Conservation (phyloP, 2,888 invertebrate genomes). For the Mycalesis mineus region DNA sequence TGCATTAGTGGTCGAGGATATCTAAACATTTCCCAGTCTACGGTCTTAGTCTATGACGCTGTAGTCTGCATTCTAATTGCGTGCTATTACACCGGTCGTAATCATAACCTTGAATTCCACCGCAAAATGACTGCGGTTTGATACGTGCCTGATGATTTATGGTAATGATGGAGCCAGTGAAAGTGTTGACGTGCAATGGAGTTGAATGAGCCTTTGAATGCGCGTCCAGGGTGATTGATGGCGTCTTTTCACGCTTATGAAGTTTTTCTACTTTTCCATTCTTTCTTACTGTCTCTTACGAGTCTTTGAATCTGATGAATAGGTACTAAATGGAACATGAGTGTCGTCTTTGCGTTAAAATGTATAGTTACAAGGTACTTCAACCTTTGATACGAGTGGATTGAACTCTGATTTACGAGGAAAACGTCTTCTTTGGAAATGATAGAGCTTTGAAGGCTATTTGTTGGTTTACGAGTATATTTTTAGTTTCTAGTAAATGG, state of each 20-base stretch:
- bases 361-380: slow-evolving; percentile 36
- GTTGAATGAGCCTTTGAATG: slow-evolving; percentile 40
- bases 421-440: slow-evolving; percentile 2
- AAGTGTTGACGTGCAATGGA: slow-evolving; percentile 53
- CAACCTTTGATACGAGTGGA: slow-evolving; percentile 26
- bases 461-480: background rate
- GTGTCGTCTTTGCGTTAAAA: slow-evolving; percentile 37
- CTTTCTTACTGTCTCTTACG: slow-evolving; percentile 27
- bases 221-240: slow-evolving; percentile 58
- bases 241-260: slow-evolving; percentile 48
- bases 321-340: slow-evolving; percentile 11
- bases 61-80: slow-evolving; percentile 18
- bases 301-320: background rate
- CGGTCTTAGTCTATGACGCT: slow-evolving; percentile 11
- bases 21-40: background rate
- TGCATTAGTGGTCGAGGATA: background rate
- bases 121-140: slow-evolving; percentile 40
- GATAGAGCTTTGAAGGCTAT: background rate
- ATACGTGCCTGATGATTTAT: slow-evolving; percentile 52
- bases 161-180: slow-evolving; percentile 50
- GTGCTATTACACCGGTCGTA: slow-evolving; percentile 17
- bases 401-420: slow-evolving; percentile 2
- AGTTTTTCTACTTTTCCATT: slow-evolving; percentile 45
- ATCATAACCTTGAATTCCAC: slow-evolving; percentile 41
- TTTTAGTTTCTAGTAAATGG: background rate